Evolutionary conservation across 2,888 invertebrate species (phyloP).

Genomic region (Acanthopleura granulata): DNA sequence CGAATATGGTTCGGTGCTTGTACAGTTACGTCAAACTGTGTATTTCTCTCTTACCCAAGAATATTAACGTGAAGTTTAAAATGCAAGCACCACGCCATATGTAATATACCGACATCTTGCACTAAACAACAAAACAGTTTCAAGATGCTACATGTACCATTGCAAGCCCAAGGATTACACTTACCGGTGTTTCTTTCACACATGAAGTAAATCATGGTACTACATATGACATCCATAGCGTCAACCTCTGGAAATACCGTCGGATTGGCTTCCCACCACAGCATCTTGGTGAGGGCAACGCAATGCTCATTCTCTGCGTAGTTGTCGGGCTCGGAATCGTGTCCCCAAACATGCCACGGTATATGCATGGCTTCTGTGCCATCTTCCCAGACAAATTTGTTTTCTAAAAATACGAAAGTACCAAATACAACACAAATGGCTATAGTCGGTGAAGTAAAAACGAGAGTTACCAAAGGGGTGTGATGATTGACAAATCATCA

Average conservation of each 20-base stretch:
- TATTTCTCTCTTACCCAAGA: no score
- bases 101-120: no score
- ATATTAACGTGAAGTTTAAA: no score
- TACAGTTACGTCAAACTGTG: no score
- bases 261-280: slow-evolving; percentile 11
- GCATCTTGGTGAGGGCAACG: not conserved
- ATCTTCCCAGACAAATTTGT: slow-evolving; percentile 3
- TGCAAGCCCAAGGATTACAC: not conserved
- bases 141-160: no score
- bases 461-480: no score
- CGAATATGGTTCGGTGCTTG: no score
- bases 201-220: not conserved
- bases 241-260: not conserved
- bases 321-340: not conserved
- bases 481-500: no score
- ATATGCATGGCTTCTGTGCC: not conserved
- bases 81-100: no score
- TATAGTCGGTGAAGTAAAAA: no score
- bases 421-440: no score
- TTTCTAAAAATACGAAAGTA: not conserved
- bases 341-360: slow-evolving; percentile 12
- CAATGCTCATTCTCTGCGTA: not conserved
- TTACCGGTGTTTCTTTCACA: not conserved
- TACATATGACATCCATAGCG: not conserved
- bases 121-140: no score